These are phyloP conservation scores for Macrotus californicus DNA, from an alignment of 2,113 vertebrate species.

Conservation along the genomic window DNA sequence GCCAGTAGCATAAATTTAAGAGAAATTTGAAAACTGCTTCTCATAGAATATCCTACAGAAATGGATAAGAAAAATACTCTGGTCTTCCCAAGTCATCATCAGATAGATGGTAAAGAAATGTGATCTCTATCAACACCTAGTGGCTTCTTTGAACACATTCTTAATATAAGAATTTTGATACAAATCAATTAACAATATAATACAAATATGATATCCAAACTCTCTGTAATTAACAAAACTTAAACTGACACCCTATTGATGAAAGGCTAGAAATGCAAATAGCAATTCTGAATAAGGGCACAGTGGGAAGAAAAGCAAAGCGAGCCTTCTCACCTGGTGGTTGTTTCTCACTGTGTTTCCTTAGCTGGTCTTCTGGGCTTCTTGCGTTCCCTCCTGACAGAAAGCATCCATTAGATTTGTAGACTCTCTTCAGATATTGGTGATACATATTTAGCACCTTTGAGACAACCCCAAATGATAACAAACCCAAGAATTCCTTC, in stretches of 20 bases:
- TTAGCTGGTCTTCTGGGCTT: conserved; percentile 74
- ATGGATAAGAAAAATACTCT: conserved; percentile 3
- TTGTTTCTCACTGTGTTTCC: conserved; percentile 74
- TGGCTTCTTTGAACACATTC: neutral
- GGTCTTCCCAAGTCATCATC: neutral
- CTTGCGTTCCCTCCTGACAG: conserved; percentile 75
- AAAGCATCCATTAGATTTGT: conserved; percentile 73
- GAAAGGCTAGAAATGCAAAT: neutral
- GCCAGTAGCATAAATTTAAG: neutral
- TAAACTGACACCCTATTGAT: conserved; percentile 23
- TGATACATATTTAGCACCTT: conserved; percentile 45
- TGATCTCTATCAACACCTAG: conserved; percentile 1
- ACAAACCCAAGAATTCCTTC: conserved; percentile 31
- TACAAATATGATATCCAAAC: neutral
- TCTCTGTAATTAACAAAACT: conserved; percentile 37
- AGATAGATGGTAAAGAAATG: neutral
- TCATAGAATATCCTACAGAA: neutral
- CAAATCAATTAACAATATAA: neutral
- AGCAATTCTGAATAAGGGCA: conserved; percentile 47
- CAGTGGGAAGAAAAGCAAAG: conserved; percentile 26
- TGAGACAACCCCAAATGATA: conserved; percentile 25
- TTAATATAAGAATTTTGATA: neutral
- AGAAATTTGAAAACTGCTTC: conserved; percentile 31
- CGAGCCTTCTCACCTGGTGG: conserved; percentile 74
- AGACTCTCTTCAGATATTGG: conserved; percentile 60